Evolutionary conservation across 2,888 invertebrate genomes (phyloP).

Genomic region (Sipha maydis): DNA sequence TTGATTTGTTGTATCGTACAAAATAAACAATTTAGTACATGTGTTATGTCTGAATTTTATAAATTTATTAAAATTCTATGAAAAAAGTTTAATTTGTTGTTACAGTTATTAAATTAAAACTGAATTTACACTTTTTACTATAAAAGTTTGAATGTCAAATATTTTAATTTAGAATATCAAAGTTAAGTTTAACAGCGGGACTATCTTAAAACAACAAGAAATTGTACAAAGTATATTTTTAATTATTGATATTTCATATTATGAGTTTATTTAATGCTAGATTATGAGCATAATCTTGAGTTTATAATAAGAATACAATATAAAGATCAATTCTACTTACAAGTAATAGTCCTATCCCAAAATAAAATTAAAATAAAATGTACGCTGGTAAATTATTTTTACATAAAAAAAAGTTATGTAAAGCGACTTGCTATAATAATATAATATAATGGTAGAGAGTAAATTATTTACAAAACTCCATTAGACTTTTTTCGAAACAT

Average conservation of each 20-base stretch:
- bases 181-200: not conserved
- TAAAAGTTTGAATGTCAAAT: not conserved
- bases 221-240: not conserved
- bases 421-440: not conserved
- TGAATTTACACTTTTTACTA: not conserved
- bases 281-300: not conserved
- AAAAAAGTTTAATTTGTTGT: not conserved
- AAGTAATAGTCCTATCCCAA: not conserved
- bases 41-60: slow-evolving; percentile 26
- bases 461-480: slow-evolving; percentile 12
- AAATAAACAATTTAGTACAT: slow-evolving; percentile 34
- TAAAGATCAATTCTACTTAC: not conserved
- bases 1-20: slow-evolving; percentile 44
- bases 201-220: not conserved
- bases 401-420: not conserved
- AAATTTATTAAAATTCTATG: slow-evolving; percentile 16
- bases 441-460: slow-evolving; percentile 9
- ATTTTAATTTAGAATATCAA: slow-evolving; percentile 17
- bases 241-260: not conserved
- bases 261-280: not conserved
- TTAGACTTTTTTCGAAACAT: not conserved
- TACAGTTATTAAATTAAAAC: not conserved
- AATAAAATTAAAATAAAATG: not conserved
- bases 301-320: not conserved
- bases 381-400: not conserved